These are phyloP conservation scores for Archocentrus centrarchus DNA, from an alignment of 2,113 vertebrate species.

Conservation along the genomic window DNA sequence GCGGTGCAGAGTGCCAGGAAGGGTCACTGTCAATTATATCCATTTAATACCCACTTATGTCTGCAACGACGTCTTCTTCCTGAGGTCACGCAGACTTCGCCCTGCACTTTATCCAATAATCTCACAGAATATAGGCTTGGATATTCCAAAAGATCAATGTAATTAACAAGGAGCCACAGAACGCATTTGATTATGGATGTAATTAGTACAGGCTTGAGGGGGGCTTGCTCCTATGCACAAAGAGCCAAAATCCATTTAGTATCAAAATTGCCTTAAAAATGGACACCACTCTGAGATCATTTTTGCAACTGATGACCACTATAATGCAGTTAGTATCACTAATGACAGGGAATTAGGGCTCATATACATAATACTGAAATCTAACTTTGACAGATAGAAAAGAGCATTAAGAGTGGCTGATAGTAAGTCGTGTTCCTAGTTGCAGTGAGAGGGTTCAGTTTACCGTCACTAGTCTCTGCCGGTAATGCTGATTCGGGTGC, in stretches of 20 bases:
- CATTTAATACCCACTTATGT: slow-evolving; percentile 89
- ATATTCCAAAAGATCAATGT: slow-evolving; percentile 85
- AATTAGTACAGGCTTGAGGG: slow-evolving; percentile 80
- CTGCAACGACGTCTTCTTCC: slow-evolving; percentile 76
- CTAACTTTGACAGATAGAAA: slow-evolving; percentile 70
- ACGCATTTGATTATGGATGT: slow-evolving; percentile 83
- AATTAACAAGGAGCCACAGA: slow-evolving; percentile 83
- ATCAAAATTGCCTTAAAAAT: slow-evolving; percentile 79
- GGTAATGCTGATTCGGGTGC: not conserved
- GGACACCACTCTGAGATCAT: slow-evolving; percentile 75
- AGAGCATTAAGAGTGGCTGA: slow-evolving; percentile 59
- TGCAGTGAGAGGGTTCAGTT: slow-evolving; percentile 44
- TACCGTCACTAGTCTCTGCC: slow-evolving; percentile 24
- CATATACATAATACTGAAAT: slow-evolving; percentile 73
- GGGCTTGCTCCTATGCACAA: slow-evolving; percentile 71
- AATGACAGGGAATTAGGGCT: slow-evolving; percentile 73
- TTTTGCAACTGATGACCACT: slow-evolving; percentile 78
- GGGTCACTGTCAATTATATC: slow-evolving; percentile 88
- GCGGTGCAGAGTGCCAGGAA: slow-evolving; percentile 77
- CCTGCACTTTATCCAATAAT: slow-evolving; percentile 86
- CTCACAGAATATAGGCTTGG: slow-evolving; percentile 83
- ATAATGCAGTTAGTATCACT: slow-evolving; percentile 75
- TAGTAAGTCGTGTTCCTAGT: slow-evolving; percentile 35
- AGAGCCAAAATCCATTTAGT: slow-evolving; percentile 76
- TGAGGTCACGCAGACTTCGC: slow-evolving; percentile 82